Percentiles rank a stretch among this genome's conserved stretches.
These are phyloP conservation scores for Cathartes aura DNA, from an alignment of 2,113 vertebrate genomes.

Conservation along the genomic window DNA sequence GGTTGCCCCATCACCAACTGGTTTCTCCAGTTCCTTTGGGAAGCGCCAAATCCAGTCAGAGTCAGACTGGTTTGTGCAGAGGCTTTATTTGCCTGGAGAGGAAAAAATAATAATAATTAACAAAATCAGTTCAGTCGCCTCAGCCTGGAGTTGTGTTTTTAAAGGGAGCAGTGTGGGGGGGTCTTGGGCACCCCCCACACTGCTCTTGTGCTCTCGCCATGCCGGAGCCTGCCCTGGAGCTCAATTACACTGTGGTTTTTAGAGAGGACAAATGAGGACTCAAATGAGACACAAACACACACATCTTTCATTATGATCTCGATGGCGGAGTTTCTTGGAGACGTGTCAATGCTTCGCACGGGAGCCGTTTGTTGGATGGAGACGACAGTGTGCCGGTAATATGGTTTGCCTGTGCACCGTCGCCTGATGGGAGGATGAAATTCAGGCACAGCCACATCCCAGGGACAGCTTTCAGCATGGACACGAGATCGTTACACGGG, in stretches of 20 bases:
- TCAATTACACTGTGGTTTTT: background rate
- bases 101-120: background rate
- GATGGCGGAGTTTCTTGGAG: background rate
- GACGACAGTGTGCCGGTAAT: rapidly evolving
- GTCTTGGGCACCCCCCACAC: background rate
- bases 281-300: background rate
- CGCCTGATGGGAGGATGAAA: background rate
- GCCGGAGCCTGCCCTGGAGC: background rate
- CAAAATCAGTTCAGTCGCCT: background rate
- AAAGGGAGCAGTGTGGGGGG: background rate
- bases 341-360: rapidly evolving
- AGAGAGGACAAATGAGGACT: background rate
- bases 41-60: background rate
- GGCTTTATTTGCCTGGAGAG: background rate
- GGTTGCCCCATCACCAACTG: background rate
- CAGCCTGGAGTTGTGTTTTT: background rate
- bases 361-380: background rate
- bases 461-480: background rate
- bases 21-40: conserved; percentile 1
- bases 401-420: rapidly evolving
- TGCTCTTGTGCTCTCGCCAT: background rate
- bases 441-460: background rate
- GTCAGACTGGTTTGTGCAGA: conserved; percentile 43
- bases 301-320: background rate
- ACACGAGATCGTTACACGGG: rapidly evolving